These are phyloP conservation scores for Anthopleura xanthogrammica DNA, from an alignment of 92 coral and sea anemone species.

Conservation along the genomic window DNA sequence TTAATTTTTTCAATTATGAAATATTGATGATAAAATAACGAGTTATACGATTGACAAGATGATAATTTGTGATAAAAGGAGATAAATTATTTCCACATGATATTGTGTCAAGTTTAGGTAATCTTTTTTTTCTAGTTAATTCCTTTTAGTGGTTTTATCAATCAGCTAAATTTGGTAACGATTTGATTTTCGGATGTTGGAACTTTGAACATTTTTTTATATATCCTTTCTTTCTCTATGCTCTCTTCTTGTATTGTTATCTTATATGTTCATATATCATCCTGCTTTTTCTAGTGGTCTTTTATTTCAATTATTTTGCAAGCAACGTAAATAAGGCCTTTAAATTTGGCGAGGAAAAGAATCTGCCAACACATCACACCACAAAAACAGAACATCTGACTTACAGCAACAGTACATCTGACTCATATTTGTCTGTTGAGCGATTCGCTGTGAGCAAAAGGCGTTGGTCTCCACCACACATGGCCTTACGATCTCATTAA, in stretches of 20 bases:
- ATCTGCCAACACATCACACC: neutral
- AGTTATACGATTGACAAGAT: neutral
- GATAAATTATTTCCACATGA: neutral
- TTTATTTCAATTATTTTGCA: neutral
- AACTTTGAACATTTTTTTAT: neutral
- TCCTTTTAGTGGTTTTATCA: neutral
- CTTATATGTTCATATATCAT: too few relatives aligned
- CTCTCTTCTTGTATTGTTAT: too few relatives aligned
- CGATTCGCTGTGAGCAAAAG: neutral
- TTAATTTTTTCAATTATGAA: neutral
- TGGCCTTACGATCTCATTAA: neutral
- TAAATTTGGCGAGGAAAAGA: neutral
- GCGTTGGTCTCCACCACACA: neutral
- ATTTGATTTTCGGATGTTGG: neutral
- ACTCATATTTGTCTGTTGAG: neutral
- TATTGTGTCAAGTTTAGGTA: neutral
- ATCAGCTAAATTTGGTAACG: neutral
- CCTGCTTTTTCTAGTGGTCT: neutral
- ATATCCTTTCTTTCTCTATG: too few relatives aligned
- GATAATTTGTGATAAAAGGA: neutral
- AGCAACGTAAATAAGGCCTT: neutral
- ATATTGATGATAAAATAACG: neutral
- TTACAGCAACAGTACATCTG: neutral
- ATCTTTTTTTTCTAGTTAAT: neutral
- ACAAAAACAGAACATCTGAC: neutral